Base-by-base conservation (phyloP, 2,888 invertebrate genomes). In the Machimus rusticus region DNA sequence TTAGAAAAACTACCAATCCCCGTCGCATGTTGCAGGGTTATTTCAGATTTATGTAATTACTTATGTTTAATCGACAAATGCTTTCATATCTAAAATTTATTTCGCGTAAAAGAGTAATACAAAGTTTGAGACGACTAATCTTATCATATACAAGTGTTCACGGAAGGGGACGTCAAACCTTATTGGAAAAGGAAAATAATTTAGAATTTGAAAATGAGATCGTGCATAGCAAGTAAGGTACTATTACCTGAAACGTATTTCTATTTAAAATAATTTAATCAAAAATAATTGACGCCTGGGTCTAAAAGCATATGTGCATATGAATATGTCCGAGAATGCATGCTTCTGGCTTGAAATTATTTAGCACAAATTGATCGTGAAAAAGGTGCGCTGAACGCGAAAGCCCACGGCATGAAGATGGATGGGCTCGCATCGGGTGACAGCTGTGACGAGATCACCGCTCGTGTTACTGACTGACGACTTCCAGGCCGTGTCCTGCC, bases 341-440 rank as follows among this genome's bases (percentile, higher is more conserved):
- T 43, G 12, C 14, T 46, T 46, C 43, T 16, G 46, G 46, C 34
- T 51, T 55, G 16, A 81, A 37, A 46, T 81, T 81, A 51, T 31
- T 51, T n/a, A 43, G 55, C 12, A 84, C 37, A 66, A 66, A 66
- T 84, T 39, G 19, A 16, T 37, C 9, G 39, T n/a, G 14, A 76
- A 76, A 37, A 16, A n/a, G 34, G 14, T n/a, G 31, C n/a, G 1
- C 37, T 76, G 76, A 14, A 84, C 39, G 74, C 46, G 85, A 74
- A 66, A 55, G 74, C 14, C n/a, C 85, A 85, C 23, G 12, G 14
- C 43, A 46, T 8, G 39, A 46, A 86, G 85, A 86, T 74, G 85
- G 85, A 86, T 86, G 74, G 37, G 46, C 74, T 86, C 74, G 74
- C 85, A 74, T 86, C 85, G 19, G 74, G 76, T 86, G 85, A 86